These are phyloP conservation scores for Byasa hedistus DNA, from an alignment of 2,888 invertebrate genomes.

Conservation along the genomic window DNA sequence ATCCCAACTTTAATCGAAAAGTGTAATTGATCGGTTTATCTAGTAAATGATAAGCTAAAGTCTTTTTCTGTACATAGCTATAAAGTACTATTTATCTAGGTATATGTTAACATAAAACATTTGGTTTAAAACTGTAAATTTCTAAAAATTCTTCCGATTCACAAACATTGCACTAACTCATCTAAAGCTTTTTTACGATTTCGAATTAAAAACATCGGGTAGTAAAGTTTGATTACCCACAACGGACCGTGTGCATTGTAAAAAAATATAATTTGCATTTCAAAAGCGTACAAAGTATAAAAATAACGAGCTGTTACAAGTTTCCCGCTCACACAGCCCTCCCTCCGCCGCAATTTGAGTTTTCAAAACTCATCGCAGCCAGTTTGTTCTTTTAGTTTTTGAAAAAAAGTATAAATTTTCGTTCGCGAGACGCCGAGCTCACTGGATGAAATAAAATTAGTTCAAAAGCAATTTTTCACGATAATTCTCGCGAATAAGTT, in stretches of 20 bases:
- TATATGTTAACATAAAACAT: too few species aligned
- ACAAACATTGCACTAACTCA: too few species aligned
- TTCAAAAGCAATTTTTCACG: slow-evolving; percentile 22
- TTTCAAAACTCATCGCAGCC: slow-evolving; percentile 25
- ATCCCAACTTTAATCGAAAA: too few species aligned
- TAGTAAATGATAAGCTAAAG: too few species aligned
- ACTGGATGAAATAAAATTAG: slow-evolving; percentile 4
- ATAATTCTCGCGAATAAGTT: slow-evolving; percentile 10
- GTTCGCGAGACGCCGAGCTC: slow-evolving; percentile 12
- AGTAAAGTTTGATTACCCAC: too few species aligned
- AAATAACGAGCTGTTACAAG: slow-evolving; percentile 27
- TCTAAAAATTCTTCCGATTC: too few species aligned
- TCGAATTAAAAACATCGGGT: too few species aligned
- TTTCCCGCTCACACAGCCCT: slow-evolving; percentile 13
- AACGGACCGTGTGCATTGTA: not conserved
- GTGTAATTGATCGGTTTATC: too few species aligned
- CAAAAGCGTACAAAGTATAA: slow-evolving; percentile 15
- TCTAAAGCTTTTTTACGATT: too few species aligned
- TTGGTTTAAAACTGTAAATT: too few species aligned
- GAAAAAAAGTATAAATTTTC: slow-evolving; percentile 18
- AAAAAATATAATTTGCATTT: slow-evolving; percentile 9
- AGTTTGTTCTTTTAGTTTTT: slow-evolving; percentile 23
- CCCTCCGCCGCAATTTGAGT: slow-evolving; percentile 26
- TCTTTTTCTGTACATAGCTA: too few species aligned
- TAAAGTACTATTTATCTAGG: too few species aligned